A percentile compares a stretch with the other conserved stretches of the same genome.
Evolutionary conservation across 1,140 invertebrate genomes (phyloP).

Genomic region (Aradophagus sp.): DNA sequence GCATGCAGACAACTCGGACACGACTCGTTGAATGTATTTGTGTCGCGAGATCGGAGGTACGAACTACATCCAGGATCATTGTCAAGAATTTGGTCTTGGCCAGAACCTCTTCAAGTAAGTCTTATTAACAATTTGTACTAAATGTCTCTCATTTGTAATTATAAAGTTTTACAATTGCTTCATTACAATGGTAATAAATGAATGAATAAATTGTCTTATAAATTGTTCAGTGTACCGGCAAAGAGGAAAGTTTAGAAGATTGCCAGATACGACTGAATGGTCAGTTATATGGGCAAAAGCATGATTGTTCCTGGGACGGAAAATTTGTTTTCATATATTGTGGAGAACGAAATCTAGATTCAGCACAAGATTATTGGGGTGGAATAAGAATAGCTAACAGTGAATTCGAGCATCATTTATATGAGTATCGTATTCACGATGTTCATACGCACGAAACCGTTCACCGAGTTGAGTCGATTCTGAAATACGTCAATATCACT

Average conservation of each 20-base stretch:
- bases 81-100: slow-evolving; percentile 93
- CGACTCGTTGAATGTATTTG: slow-evolving; percentile 90
- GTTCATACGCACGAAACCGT: slow-evolving; percentile 83
- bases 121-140: too few species aligned
- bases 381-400: slow-evolving; percentile 93
- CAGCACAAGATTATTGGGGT: slow-evolving; percentile 92
- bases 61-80: slow-evolving; percentile 90
- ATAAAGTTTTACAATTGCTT: too few species aligned
- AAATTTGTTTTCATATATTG: slow-evolving; percentile 96
- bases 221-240: slow-evolving; percentile 82
- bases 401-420: slow-evolving; percentile 90
- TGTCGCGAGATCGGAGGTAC: slow-evolving; percentile 85
- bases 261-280: slow-evolving; percentile 93
- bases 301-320: slow-evolving; percentile 90
- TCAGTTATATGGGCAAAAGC: slow-evolving; percentile 87
- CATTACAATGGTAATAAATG: too few species aligned
- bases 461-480: slow-evolving; percentile 80
- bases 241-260: slow-evolving; percentile 87
- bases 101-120: slow-evolving; percentile 87
- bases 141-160: too few species aligned
- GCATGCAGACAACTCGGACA: slow-evolving; percentile 95
- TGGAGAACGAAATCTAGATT: slow-evolving; percentile 83
- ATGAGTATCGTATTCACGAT: slow-evolving; percentile 88
- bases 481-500: slow-evolving; percentile 90
- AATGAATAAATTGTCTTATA: slow-evolving; percentile 14